A percentile compares a stretch with the other conserved stretches of the same genome.
phyloP scores from a whole-genome alignment of 1,140 invertebrate genomes.

The Drosophila baimaii region DNA sequence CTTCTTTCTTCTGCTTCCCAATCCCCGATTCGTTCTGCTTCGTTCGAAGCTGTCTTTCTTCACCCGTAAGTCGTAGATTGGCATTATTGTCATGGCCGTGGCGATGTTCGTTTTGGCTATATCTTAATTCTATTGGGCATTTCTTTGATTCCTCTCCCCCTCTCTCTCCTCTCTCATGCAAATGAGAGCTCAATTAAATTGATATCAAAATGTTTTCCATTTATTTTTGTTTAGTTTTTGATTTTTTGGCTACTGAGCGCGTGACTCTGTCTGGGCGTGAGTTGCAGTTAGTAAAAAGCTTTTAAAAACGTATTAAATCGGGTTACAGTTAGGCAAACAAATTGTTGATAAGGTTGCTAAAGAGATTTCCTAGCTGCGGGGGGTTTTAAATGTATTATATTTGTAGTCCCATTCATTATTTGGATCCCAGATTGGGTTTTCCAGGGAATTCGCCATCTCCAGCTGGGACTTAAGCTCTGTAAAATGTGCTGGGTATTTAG shows the following conservation, averaged over 20 bases:
- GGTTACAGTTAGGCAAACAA: constrained; percentile 36
- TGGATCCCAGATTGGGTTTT: constrained; percentile 6
- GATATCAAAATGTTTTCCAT: constrained; percentile 66
- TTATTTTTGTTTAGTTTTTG: constrained; percentile 48
- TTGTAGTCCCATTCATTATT: neutral
- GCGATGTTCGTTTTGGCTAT: constrained; percentile 32
- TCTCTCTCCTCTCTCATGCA: constrained; percentile 44
- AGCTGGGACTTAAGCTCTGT: constrained; percentile 15
- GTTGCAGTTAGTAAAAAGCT: constrained; percentile 39
- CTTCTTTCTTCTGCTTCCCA: constrained; percentile 27
- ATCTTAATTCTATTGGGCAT: constrained; percentile 74
- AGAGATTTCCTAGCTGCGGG: constrained; percentile 21
- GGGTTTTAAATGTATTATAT: neutral
- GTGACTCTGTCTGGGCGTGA: constrained; percentile 44
- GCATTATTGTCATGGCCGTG: constrained; percentile 77
- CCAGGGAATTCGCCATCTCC: constrained; percentile 17
- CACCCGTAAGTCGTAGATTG: constrained; percentile 79
- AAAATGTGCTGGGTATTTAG: neutral
- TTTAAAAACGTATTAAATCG: constrained; percentile 35
- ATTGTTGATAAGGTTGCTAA: constrained; percentile 24
- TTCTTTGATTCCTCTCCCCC: neutral
- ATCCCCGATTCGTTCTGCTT: constrained; percentile 78
- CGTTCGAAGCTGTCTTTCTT: constrained; percentile 63
- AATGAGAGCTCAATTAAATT: constrained; percentile 75
- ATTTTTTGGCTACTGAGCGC: constrained; percentile 44